Percentiles rank a stretch among this genome's conserved stretches.
Evolutionary conservation across 1,140 invertebrate species (phyloP).

Genomic region (Temnothorax curvispinosus): DNA sequence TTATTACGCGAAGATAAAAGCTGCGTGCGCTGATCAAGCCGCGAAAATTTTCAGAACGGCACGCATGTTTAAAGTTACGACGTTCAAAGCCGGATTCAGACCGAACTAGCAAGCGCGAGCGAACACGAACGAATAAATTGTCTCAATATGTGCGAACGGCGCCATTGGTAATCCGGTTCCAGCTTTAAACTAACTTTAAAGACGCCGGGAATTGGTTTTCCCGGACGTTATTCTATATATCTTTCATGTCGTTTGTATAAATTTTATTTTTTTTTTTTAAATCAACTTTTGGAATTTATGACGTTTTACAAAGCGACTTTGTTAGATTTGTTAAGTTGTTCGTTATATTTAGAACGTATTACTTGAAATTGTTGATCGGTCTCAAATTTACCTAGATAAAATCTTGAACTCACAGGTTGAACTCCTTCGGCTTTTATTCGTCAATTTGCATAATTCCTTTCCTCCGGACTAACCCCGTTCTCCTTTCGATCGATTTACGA

Average conservation of each 20-base stretch:
- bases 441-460: constrained; percentile 36
- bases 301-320: not conserved
- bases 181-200: not conserved
- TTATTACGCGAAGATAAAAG: constrained; percentile 11
- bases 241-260: not conserved
- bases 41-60: constrained; percentile 10
- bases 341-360: not conserved
- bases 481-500: constrained; percentile 18
- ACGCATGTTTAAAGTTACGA: not conserved
- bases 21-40: not conserved
- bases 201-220: not conserved
- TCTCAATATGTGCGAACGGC: not conserved
- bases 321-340: not conserved
- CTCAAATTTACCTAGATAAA: constrained; percentile 3
- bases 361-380: constrained; percentile 12
- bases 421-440: constrained; percentile 3
- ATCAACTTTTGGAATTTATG: not conserved
- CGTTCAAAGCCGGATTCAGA: not conserved
- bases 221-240: not conserved
- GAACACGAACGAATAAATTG: not conserved
- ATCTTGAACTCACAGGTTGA: not conserved
- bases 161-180: not conserved
- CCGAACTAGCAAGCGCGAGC: not conserved
- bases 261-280: not conserved
- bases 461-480: not conserved